Base-by-base conservation (phyloP, 2,888 invertebrate species). In the Esperia sulphurella region DNA sequence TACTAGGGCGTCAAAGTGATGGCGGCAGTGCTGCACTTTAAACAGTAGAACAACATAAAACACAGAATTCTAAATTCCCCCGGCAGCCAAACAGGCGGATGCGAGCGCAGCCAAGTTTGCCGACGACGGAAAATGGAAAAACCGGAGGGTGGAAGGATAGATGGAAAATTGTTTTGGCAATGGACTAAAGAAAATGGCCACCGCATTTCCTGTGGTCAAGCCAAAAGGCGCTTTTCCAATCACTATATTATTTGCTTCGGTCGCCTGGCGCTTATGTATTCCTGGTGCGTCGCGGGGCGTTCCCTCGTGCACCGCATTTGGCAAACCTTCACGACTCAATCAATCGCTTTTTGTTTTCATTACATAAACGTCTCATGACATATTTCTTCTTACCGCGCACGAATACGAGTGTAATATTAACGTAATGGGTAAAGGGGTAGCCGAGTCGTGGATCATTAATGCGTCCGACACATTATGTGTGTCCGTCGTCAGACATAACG, bases 171-270 rank as follows among this genome's bases (percentile, higher is more conserved):
- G 80, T 80, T 80, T 79, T 79, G 80, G 80, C 79, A 80, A 78
- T 76, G 76, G 76, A 66, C 72, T 76, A 72, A 77, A 77, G 79
- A 77, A 83, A 79, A 77, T 71, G 74, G 76, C 77, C 71, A 75
- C 79, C 79, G 76, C 86, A 88, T 87, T 88, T 90, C 86, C 88
- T 83, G 85, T 75, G 88, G 86, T 83, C 84, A 83, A 80, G 83
- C 83, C 83, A 84, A 83, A 81, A 84, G 80, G 80, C 83, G 82
- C 74, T 79, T 74, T 81, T 77, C 83, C 81, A 75, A 83, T 82
- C 74, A 66, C 66, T 72, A 69, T 68, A 70, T 75, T 74, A 70
- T 68, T 67, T 66, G 68, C 45, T 39, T 50, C 50, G 57, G 58
- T 55, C 71, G 69, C 58, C 58, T 55, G 52, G 50, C 65, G 71